These are phyloP conservation scores for Litoditis marina DNA, from an alignment of 2,888 invertebrate genomes.

Conservation along the genomic window DNA sequence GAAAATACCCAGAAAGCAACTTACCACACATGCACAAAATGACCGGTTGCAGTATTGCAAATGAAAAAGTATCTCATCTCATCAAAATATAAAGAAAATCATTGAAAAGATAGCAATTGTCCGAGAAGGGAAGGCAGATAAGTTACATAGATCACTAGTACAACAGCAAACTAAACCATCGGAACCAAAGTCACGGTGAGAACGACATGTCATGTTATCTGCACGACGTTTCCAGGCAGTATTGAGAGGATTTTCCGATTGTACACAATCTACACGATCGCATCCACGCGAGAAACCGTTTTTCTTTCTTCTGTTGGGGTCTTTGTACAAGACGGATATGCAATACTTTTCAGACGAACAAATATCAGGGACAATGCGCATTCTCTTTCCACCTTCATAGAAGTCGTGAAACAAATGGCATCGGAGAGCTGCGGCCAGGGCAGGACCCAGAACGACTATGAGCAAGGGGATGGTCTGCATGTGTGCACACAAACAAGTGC, in stretches of 20 bases:
- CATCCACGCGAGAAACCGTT: constrained; percentile 50
- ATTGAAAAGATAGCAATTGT: no score
- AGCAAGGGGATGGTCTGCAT: constrained; percentile 16
- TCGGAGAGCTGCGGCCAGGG: constrained; percentile 19
- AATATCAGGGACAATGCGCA: constrained; percentile 36
- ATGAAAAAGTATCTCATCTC: no score
- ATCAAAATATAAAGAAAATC: no score
- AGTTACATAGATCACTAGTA: constrained; percentile 41
- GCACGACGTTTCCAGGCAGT: constrained; percentile 35
- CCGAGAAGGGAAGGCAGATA: constrained; percentile 7
- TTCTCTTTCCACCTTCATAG: constrained; percentile 35
- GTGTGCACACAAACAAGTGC: constrained; percentile 16
- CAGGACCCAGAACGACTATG: constrained; percentile 2
- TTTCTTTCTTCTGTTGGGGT: constrained; percentile 42
- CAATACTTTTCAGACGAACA: constrained; percentile 34
- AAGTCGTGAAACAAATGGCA: constrained; percentile 45
- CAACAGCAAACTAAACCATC: constrained; percentile 53
- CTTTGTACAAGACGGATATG: constrained; percentile 31
- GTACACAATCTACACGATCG: constrained; percentile 46
- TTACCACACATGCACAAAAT: no score
- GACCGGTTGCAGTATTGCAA: no score
- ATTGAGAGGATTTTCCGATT: constrained; percentile 20
- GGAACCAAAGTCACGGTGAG: constrained; percentile 45
- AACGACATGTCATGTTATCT: constrained; percentile 32
- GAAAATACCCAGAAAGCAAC: no score